phyloP scores from a whole-genome alignment of 2,797 vertebrate species.

The Chrysocyon brachyurus region DNA sequence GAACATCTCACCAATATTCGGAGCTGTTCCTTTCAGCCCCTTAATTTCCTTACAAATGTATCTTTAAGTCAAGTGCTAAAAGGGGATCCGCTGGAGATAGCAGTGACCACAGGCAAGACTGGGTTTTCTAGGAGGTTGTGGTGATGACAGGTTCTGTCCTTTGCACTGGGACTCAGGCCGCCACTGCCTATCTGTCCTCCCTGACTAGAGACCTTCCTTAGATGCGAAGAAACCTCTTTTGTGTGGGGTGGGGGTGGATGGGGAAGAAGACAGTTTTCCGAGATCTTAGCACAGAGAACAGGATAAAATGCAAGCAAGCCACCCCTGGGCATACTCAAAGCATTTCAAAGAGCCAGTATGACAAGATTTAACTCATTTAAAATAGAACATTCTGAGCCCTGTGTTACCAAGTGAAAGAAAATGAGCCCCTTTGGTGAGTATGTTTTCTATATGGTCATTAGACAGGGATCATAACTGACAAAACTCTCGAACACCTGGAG shows the following conservation, averaged over 20 bases:
- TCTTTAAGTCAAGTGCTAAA: slow-evolving; percentile 3
- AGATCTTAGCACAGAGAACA: slow-evolving; percentile 54
- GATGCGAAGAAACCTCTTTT: slow-evolving; percentile 43
- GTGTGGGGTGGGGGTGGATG: background rate
- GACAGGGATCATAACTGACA: background rate
- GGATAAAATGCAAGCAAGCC: slow-evolving; percentile 44
- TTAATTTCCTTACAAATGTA: background rate
- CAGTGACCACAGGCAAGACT: background rate
- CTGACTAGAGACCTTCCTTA: slow-evolving; percentile 48
- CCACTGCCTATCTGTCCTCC: slow-evolving; percentile 29
- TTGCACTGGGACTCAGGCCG: background rate
- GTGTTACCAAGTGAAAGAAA: slow-evolving; percentile 45
- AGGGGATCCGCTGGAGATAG: background rate
- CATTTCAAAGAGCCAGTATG: slow-evolving; percentile 63
- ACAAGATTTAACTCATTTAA: slow-evolving; percentile 61
- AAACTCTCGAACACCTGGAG: slow-evolving; percentile 67
- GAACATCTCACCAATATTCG: background rate
- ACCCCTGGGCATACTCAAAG: slow-evolving; percentile 58
- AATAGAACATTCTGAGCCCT: slow-evolving; percentile 56
- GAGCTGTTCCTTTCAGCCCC: background rate
- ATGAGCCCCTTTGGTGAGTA: slow-evolving; percentile 73
- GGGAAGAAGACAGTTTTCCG: background rate
- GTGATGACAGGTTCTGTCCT: background rate
- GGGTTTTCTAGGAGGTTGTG: background rate
- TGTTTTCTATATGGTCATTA: slow-evolving; percentile 68